Evolutionary conservation across 2,888 invertebrate species (phyloP).

Genomic region (Xestia rhomboidea): DNA sequence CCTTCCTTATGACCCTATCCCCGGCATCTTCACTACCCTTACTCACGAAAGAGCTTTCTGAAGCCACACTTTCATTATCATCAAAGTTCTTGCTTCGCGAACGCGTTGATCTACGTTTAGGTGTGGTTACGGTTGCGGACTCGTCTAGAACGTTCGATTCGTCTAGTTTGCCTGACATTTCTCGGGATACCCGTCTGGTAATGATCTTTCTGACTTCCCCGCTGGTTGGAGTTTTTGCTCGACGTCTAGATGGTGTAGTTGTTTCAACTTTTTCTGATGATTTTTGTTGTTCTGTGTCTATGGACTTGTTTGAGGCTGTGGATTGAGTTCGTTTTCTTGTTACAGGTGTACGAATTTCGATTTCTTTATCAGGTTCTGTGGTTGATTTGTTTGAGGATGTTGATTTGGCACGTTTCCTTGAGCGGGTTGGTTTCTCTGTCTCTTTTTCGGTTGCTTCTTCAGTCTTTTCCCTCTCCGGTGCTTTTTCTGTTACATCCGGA

Average conservation of each 20-base stretch:
- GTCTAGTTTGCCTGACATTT: constrained; percentile 78
- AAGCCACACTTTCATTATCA: constrained; percentile 82
- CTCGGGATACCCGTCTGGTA: constrained; percentile 83
- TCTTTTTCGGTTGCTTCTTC: constrained; percentile 43
- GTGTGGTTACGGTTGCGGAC: constrained; percentile 73
- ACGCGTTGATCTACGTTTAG: constrained; percentile 76
- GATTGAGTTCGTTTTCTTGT: constrained; percentile 82
- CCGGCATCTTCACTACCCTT: constrained; percentile 74
- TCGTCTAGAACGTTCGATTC: constrained; percentile 77
- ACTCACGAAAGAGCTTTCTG: constrained; percentile 80
- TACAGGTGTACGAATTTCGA: constrained; percentile 75
- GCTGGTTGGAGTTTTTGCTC: constrained; percentile 80
- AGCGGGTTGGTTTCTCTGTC: constrained; percentile 50
- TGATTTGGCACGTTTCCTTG: constrained; percentile 72
- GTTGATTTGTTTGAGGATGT: constrained; percentile 71
- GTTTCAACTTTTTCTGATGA: constrained; percentile 70
- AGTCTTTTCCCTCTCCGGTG: constrained; percentile 32
- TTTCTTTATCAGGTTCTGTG: constrained; percentile 46
- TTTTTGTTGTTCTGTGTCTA: constrained; percentile 72
- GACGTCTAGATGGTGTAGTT: constrained; percentile 70
- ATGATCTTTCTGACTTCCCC: constrained; percentile 82
- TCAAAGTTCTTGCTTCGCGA: constrained; percentile 77
- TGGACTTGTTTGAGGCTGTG: constrained; percentile 75
- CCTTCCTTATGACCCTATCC: constrained; percentile 76
- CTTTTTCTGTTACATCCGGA: constrained; percentile 15